These are phyloP conservation scores for Erebia palarica DNA, from an alignment of 2,888 invertebrate genomes.

Conservation along the genomic window DNA sequence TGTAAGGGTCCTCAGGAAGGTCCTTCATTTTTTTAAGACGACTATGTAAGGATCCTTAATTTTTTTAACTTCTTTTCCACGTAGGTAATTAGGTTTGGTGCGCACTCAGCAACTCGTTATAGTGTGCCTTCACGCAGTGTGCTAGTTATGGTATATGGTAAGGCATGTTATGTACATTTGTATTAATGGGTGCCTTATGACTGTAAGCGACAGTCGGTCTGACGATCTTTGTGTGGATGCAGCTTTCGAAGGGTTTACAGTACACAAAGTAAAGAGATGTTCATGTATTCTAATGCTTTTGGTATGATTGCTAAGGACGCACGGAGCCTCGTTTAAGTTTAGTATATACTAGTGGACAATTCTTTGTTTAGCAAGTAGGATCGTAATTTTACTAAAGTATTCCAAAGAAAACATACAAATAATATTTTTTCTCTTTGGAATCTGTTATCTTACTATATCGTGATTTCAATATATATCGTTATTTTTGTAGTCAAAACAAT, in stretches of 20 bases:
- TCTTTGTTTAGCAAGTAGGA: no score
- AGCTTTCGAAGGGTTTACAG: background rate
- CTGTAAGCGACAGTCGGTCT: conserved; percentile 19
- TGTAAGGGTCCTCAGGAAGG: background rate
- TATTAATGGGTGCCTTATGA: conserved; percentile 36
- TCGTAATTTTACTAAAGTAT: no score
- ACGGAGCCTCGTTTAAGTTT: conserved; percentile 20
- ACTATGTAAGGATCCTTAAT: background rate
- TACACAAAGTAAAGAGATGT: no score
- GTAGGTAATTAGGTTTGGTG: conserved; percentile 49
- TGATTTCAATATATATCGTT: no score
- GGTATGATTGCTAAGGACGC: conserved; percentile 31
- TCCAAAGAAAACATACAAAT: no score
- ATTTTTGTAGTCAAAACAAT: no score
- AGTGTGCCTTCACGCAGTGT: conserved; percentile 53
- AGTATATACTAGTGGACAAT: no score
- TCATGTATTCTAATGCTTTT: conserved; percentile 24
- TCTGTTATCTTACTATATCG: no score
- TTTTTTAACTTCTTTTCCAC: background rate
- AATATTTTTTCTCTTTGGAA: no score
- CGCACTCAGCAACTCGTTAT: conserved; percentile 46
- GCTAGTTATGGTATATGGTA: conserved; percentile 45
- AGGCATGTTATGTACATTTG: conserved; percentile 59
- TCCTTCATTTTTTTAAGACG: background rate
- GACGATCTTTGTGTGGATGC: conserved; percentile 22